Percentiles rank a stretch among this genome's conserved stretches.
Evolutionary conservation across 2,113 vertebrate species (phyloP).

Genomic region (Calyptommatus sinebrachiatus): DNA sequence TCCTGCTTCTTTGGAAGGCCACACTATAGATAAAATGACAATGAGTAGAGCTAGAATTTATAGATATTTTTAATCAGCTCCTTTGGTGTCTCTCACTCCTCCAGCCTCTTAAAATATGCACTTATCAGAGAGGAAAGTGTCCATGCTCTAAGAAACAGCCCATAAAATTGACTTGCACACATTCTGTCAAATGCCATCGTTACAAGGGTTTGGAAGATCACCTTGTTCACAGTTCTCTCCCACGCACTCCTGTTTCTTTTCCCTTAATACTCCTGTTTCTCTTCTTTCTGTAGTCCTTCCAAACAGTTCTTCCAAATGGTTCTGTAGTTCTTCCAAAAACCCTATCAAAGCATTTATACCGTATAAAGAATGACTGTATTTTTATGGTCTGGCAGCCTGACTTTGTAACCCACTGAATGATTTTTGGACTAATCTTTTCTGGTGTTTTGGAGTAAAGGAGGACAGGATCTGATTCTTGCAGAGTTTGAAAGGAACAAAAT

Average conservation of each 20-base stretch:
- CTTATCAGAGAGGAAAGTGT: slow-evolving; percentile 41
- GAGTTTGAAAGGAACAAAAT: slow-evolving; percentile 41
- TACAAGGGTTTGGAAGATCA: slow-evolving; percentile 58
- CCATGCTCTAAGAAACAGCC: slow-evolving; percentile 39
- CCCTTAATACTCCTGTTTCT: too few relatives aligned
- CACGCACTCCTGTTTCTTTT: neutral
- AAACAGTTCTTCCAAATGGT: neutral
- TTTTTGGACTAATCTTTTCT: slow-evolving; percentile 25
- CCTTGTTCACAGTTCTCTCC: slow-evolving; percentile 50
- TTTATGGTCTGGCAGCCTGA: slow-evolving; percentile 37
- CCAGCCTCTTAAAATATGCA: slow-evolving; percentile 27
- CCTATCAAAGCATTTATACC: slow-evolving; percentile 41
- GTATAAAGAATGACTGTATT: slow-evolving; percentile 55
- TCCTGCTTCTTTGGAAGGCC: slow-evolving; percentile 5
- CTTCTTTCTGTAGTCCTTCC: slow-evolving; percentile 11
- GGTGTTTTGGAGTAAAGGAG: slow-evolving; percentile 21
- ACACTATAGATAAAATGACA: neutral
- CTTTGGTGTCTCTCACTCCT: neutral
- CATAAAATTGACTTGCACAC: slow-evolving; percentile 56
- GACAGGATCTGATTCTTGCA: slow-evolving; percentile 13
- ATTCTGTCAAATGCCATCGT: slow-evolving; percentile 42
- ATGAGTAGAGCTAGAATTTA: slow-evolving; percentile 23
- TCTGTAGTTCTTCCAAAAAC: slow-evolving; percentile 18
- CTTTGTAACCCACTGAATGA: slow-evolving; percentile 35
- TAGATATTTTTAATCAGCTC: slow-evolving; percentile 23